A percentile compares a stretch with the other conserved stretches of the same genome.
These are phyloP conservation scores for Prunella fulvescens DNA, from an alignment of 2,113 vertebrate species.

Conservation along the genomic window DNA sequence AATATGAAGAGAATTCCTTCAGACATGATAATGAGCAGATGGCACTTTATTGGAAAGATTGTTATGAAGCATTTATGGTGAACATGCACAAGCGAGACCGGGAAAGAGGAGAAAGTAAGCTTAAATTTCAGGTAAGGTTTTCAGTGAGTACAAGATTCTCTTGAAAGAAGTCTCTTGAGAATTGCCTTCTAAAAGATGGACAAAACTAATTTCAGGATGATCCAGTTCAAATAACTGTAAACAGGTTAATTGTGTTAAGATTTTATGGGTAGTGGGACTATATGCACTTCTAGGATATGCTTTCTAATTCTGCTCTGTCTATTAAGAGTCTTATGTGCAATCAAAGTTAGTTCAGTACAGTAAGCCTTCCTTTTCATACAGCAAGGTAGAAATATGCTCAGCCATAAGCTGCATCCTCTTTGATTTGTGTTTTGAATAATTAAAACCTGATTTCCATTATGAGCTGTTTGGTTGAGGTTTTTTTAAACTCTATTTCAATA, in stretches of 20 bases:
- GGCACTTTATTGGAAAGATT: constrained; percentile 94
- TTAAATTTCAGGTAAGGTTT: constrained; percentile 90
- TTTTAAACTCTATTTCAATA: not conserved
- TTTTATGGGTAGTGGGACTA: not conserved
- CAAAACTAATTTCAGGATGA: not conserved
- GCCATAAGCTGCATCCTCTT: not conserved
- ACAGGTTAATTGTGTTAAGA: not conserved
- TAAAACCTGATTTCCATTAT: not conserved
- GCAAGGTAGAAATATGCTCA: not conserved
- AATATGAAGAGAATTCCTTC: constrained; percentile 92
- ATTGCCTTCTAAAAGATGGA: not conserved
- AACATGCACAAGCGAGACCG: constrained; percentile 89
- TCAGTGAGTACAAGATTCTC: not conserved
- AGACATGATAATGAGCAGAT: constrained; percentile 86
- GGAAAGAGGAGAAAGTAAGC: constrained; percentile 95
- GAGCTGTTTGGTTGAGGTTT: not conserved
- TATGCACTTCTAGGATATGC: not conserved
- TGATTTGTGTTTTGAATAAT: not conserved
- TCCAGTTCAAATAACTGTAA: not conserved
- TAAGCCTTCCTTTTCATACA: not conserved
- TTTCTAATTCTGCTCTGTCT: not conserved
- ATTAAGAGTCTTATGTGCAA: not conserved
- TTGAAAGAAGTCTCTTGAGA: not conserved
- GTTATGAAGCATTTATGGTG: constrained; percentile 93
- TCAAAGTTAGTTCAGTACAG: not conserved